These are phyloP conservation scores for Sinella curviseta DNA, from an alignment of 1,140 invertebrate genomes.

Conservation along the genomic window DNA sequence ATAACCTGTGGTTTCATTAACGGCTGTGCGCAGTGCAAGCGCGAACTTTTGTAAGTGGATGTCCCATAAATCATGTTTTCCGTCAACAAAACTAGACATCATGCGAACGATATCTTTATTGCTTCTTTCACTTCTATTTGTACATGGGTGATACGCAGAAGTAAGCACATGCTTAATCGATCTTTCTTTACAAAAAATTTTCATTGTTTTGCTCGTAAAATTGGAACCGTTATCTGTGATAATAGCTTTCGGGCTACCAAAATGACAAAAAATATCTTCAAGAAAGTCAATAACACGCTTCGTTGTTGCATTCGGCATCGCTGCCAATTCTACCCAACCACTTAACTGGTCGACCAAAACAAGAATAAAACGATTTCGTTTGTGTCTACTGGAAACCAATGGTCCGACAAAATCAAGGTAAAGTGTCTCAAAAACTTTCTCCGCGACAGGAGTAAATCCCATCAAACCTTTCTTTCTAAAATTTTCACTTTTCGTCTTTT, in stretches of 20 bases:
- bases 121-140: no score
- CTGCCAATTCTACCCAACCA: slow-evolving; percentile 49
- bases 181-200: slow-evolving; percentile 34
- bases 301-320: slow-evolving; percentile 50
- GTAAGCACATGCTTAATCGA: slow-evolving; percentile 38
- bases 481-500: slow-evolving; percentile 17
- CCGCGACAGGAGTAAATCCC: neutral
- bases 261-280: slow-evolving; percentile 47
- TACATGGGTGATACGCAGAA: slow-evolving; percentile 54
- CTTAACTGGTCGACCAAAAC: slow-evolving; percentile 52
- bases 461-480: slow-evolving; percentile 12
- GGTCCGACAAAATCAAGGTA: slow-evolving; percentile 46
- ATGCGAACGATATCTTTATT: slow-evolving; percentile 55
- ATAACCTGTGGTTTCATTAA: no score
- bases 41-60: no score
- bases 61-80: slow-evolving; percentile 53
- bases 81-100: slow-evolving; percentile 52
- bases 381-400: slow-evolving; percentile 10
- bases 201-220: no score
- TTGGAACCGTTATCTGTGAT: slow-evolving; percentile 50
- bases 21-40: no score
- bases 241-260: slow-evolving; percentile 50
- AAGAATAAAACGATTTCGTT: slow-evolving; percentile 48
- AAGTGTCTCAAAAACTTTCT: slow-evolving; percentile 13
- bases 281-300: slow-evolving; percentile 49